These are phyloP conservation scores for Sphenodon punctatus DNA, from an alignment of 2,797 vertebrate genomes.

Conservation along the genomic window DNA sequence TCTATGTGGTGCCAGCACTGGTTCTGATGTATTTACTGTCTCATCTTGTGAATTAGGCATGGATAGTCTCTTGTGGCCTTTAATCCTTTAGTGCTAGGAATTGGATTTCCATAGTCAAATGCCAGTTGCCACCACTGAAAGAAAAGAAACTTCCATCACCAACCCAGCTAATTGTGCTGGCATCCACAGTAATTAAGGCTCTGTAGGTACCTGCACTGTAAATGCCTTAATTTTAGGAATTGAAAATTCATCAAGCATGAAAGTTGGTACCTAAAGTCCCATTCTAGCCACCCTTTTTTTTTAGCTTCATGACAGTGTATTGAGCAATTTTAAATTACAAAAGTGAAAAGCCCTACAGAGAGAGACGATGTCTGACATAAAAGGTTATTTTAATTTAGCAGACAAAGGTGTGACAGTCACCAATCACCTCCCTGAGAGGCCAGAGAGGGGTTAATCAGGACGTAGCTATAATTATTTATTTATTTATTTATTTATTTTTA, in stretches of 20 bases:
- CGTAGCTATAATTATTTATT: too few relatives aligned
- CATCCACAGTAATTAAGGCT: background rate
- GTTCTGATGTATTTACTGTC: background rate
- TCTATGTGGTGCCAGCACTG: background rate
- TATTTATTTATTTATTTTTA: too few relatives aligned
- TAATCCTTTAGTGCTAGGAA: background rate
- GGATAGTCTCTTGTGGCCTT: background rate
- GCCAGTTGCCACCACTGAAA: background rate
- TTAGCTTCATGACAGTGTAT: too few relatives aligned
- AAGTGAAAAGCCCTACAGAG: background rate
- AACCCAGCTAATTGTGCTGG: background rate
- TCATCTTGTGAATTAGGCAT: background rate
- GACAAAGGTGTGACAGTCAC: background rate
- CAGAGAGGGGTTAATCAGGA: too few relatives aligned
- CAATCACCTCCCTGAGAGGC: too few relatives aligned
- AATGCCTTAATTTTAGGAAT: background rate
- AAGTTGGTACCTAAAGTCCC: background rate
- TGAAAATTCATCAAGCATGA: background rate
- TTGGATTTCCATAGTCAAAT: constrained; percentile 1
- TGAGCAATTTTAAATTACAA: background rate
- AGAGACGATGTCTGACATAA: background rate
- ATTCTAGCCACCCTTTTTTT: background rate
- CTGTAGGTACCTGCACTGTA: fast-evolving
- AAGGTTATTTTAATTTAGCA: background rate
- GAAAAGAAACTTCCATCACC: background rate